These are phyloP conservation scores for Hyperoplus lanceolatus DNA, from an alignment of 2,797 vertebrate species.

Conservation along the genomic window DNA sequence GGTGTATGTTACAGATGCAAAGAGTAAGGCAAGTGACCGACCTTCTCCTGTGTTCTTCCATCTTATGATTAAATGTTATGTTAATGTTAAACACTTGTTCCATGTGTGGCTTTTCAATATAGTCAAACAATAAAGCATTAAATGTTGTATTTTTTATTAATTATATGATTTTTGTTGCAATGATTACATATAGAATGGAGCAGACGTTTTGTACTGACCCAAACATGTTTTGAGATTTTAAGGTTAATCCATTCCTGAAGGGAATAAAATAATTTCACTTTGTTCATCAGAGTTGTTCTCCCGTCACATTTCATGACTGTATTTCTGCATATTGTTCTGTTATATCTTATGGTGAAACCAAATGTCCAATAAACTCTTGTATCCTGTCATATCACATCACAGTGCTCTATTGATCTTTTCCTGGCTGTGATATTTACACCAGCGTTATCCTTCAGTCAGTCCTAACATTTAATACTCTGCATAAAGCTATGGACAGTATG, in stretches of 20 bases:
- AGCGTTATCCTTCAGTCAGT: too few relatives aligned
- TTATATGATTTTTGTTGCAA: background rate
- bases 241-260: background rate
- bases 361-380: slow-evolving; percentile 40
- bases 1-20: background rate
- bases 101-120: background rate
- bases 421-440: too few relatives aligned
- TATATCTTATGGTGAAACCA: slow-evolving; percentile 12
- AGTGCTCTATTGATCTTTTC: background rate
- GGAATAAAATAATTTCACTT: background rate
- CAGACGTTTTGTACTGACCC: background rate
- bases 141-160: background rate
- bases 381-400: background rate
- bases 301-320: background rate
- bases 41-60: background rate
- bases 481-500: background rate
- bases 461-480: background rate
- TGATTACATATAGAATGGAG: background rate
- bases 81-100: background rate
- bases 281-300: background rate
- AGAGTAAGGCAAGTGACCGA: background rate
- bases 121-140: background rate
- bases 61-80: background rate
- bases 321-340: slow-evolving; percentile 7
- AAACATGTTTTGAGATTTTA: background rate